Evolutionary conservation across 2,113 vertebrate genomes (phyloP), one percentile per base, ranked within the genome.

Genomic region (Sinocyclocheilus rhinocerous): DNA sequence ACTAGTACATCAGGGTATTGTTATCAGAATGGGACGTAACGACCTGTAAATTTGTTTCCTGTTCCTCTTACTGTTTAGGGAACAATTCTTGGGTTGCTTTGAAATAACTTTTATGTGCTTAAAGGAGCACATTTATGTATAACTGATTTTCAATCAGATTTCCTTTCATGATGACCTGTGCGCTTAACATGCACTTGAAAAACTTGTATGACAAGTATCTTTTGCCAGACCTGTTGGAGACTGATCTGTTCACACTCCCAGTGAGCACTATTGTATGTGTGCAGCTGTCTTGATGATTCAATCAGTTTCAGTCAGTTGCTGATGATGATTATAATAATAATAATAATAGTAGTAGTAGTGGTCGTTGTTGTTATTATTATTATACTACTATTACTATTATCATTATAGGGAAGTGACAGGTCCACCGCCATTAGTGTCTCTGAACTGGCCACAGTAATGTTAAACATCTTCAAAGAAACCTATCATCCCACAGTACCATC

Each of bases 151-250:
- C 33, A 39, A 6, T 67, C 39, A 48, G 65, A 13, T 9, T 55
- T 83, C 11, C 63, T n/a, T 70, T 57, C 65, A 36, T 65, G 85
- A 88, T 88, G 29, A 77, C 88, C 87, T 12, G 79, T 75, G 12
- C 20, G 85, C 88, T 91, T 91, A 88, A 83, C 89, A 87, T 59
- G 16, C 15, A 15, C 85, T 86, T 86, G 94, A 92, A 92, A 93
- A 94, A 94, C 95, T 18, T 92, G 95, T 91, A 86, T 63, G 86
- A 85, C 92, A 80, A 89, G 91, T 93, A 89, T 80, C 85, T 61
- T 89, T 15, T 55, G 90, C 84, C 78, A 87, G 88, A 91, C 90
- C 89, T 85, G 90, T 91, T 90, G 84, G 83, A 77, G 76, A 26
- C 89, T 73, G 76, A 84, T 86, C 80, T 65, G 18, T 50, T 83